These are phyloP conservation scores for Leucophenga montana DNA, from an alignment of 2,888 invertebrate species.

Conservation along the genomic window DNA sequence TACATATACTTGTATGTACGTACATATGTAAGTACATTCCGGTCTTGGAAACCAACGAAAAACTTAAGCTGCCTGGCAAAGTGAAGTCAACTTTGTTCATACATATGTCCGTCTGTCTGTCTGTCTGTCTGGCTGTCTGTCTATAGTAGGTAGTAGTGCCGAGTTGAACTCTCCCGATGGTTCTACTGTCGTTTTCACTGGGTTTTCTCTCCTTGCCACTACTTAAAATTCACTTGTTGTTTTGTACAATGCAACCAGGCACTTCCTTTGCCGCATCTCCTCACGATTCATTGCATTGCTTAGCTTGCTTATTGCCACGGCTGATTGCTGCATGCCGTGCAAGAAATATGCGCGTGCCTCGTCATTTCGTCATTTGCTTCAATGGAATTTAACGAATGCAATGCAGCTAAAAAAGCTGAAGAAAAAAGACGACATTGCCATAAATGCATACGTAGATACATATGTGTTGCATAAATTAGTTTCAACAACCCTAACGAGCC, in stretches of 20 bases:
- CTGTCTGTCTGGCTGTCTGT: too few relatives aligned
- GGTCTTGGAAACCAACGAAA: too few relatives aligned
- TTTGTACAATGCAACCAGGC: neutral
- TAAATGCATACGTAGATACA: too few relatives aligned
- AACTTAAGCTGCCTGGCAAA: too few relatives aligned
- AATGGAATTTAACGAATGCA: conserved; percentile 9
- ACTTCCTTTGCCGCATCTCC: neutral
- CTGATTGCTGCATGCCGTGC: conserved; percentile 23
- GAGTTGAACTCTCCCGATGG: too few relatives aligned
- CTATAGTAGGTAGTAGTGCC: too few relatives aligned
- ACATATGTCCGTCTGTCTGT: too few relatives aligned
- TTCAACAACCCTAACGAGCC: conserved; percentile 21
- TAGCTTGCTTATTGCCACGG: conserved; percentile 2
- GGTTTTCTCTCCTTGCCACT: neutral
- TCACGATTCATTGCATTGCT: conserved; percentile 8
- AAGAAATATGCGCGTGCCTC: conserved; percentile 12
- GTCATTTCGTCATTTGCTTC: neutral
- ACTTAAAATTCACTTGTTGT: conserved; percentile 27
- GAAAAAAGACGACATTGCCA: too few relatives aligned
- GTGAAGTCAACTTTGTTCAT: neutral
- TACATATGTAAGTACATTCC: neutral
- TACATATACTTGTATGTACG: neutral
- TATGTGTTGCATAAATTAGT: conserved; percentile 19
- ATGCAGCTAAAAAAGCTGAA: neutral
- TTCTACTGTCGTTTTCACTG: too few relatives aligned